Evolutionary conservation across 2,888 invertebrate species (phyloP), one percentile per base, ranked within the genome.

Genomic region (Dasypolia templi): DNA sequence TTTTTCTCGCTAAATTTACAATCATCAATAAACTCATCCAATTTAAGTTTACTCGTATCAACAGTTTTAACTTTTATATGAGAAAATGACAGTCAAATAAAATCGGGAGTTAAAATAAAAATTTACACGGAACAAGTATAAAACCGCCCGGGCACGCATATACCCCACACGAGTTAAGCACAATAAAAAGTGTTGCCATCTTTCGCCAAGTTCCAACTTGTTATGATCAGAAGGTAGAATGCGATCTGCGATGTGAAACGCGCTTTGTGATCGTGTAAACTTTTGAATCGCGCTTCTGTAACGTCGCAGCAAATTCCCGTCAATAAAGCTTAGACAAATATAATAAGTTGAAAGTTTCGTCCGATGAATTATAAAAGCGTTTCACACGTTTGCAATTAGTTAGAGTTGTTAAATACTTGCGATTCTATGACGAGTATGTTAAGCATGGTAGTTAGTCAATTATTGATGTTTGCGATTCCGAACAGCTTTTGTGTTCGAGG

Each of bases 141-240:
- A 93, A 92, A 91, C 81, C n/a, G n/a, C n/a, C n/a, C 87, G 81
- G 86, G 89, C 81, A 87, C 87, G 88, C 88, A 89, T 89, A 86
- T 86, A 86, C 83, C 77, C 72, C 72, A 39, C 39, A 39, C 39
- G 82, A 75, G 84, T 83, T 81, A 84, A 85, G 87, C 87, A 91
- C 89, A 92, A 92, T 94, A 93, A 94, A 94, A 93, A 90, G 89
- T 92, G 89, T 89, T 85, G 91, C 91, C 91, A 93, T 94, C 94
- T 94, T 93, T 92, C 88, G 88, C 88, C 76, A 89, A 92, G 90
- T 93, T 92, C 80, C 83, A 89, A 92, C 91, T 93, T 94, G 93
- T 94, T 94, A 94, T 93, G 92, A 93, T 91, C 92, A 91, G 88
- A 89, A 87, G 88, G 90, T 91, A 87, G 86, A 87, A 88, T 82